These are phyloP conservation scores for Crepidodera aurea DNA, from an alignment of 2,888 invertebrate genomes.

Conservation along the genomic window DNA sequence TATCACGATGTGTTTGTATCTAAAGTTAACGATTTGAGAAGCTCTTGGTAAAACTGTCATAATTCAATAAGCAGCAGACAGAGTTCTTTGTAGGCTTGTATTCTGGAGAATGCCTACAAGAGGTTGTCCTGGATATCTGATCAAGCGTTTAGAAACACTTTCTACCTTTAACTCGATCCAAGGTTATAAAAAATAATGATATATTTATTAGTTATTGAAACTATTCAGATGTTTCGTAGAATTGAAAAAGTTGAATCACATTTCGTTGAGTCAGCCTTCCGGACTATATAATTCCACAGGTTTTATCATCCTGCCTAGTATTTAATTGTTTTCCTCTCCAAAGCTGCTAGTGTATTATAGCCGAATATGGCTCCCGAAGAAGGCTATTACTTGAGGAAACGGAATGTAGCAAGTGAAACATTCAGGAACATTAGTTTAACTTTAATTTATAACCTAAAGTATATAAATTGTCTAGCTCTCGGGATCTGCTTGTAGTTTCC, in stretches of 20 bases:
- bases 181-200: too few relatives aligned
- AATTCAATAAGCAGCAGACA: too few relatives aligned
- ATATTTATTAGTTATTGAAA: too few relatives aligned
- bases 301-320: conserved; percentile 31
- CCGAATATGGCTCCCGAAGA: conserved; percentile 40
- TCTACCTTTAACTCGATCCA: too few relatives aligned
- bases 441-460: conserved; percentile 43
- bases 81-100: too few relatives aligned
- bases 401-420: conserved; percentile 43
- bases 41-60: too few relatives aligned
- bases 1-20: too few relatives aligned
- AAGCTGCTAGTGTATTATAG: conserved; percentile 33
- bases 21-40: too few relatives aligned
- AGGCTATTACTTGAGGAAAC: conserved; percentile 42
- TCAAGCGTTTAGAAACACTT: too few relatives aligned
- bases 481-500: conserved; percentile 35
- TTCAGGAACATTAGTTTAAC: conserved; percentile 43
- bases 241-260: not conserved
- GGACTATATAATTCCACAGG: conserved; percentile 27
- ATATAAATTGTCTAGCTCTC: conserved; percentile 41
- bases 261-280: conserved; percentile 1
- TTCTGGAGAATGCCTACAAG: too few relatives aligned
- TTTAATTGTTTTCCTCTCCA: conserved; percentile 27
- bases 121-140: too few relatives aligned
- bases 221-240: not conserved